A percentile compares a stretch with the other conserved stretches of the same genome.
phyloP scores from a whole-genome alignment of 1,140 invertebrate species.

The Leptinotarsa texana region DNA sequence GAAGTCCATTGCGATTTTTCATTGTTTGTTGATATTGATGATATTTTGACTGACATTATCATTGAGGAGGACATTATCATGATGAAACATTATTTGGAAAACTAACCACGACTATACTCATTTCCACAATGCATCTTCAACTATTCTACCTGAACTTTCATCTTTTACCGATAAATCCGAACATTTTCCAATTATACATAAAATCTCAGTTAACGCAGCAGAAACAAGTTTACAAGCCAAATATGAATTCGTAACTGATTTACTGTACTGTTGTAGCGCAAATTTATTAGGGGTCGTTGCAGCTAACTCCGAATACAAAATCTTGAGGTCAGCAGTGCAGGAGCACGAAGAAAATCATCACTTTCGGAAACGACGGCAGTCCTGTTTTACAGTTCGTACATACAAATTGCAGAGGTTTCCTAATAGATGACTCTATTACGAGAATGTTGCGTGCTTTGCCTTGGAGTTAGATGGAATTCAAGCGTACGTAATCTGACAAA shows the following conservation, averaged over 20 bases:
- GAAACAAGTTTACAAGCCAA: constrained; percentile 11
- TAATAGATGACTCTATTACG: constrained; percentile 8
- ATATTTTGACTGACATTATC: no score
- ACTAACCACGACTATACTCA: no score
- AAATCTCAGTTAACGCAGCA: neutral
- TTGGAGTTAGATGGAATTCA: neutral
- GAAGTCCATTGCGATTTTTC: no score
- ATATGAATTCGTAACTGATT: constrained; percentile 16
- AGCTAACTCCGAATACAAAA: constrained; percentile 20
- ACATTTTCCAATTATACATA: neutral
- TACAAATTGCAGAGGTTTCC: constrained; percentile 15
- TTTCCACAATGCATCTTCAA: neutral
- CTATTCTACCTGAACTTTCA: neutral
- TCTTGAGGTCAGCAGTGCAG: constrained; percentile 9
- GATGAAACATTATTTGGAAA: no score
- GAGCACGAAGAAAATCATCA: constrained; percentile 12
- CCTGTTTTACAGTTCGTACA: neutral
- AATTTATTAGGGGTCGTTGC: constrained; percentile 17
- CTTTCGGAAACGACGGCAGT: neutral
- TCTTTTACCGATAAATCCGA: neutral
- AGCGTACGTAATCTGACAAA: neutral
- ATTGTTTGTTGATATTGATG: no score
- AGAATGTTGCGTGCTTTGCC: neutral
- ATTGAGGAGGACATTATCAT: no score
- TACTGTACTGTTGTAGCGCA: neutral